A percentile compares a stretch with the other conserved stretches of the same genome.
phyloP scores from a whole-genome alignment of 2,113 vertebrate species.

The Tiliqua scincoides region DNA sequence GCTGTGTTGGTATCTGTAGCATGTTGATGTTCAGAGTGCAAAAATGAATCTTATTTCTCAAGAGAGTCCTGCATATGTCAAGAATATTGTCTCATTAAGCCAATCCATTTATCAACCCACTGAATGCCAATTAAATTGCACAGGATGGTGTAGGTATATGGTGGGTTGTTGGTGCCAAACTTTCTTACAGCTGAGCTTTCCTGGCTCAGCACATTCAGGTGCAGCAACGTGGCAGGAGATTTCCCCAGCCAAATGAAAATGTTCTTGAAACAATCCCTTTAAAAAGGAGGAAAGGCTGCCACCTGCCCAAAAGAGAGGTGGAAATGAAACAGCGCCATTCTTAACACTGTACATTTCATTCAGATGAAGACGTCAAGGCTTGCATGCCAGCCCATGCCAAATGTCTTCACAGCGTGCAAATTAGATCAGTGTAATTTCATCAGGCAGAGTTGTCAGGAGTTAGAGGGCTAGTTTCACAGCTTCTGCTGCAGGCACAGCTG shows the following conservation, averaged over 20 bases:
- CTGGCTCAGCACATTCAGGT: slow-evolving; percentile 77
- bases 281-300: slow-evolving; percentile 74
- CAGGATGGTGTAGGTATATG: slow-evolving; percentile 92
- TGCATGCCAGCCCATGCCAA: slow-evolving; percentile 79
- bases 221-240: slow-evolving; percentile 78
- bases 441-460: slow-evolving; percentile 76
- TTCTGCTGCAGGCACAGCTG: slow-evolving; percentile 77
- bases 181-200: slow-evolving; percentile 88
- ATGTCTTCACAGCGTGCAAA: slow-evolving; percentile 86
- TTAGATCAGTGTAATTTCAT: slow-evolving; percentile 90
- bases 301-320: slow-evolving; percentile 71
- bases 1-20: slow-evolving; percentile 87
- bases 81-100: slow-evolving; percentile 94
- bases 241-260: slow-evolving; percentile 79
- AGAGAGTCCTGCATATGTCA: slow-evolving; percentile 93
- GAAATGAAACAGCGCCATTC: slow-evolving; percentile 74
- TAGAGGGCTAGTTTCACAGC: slow-evolving; percentile 74
- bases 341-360: slow-evolving; percentile 77
- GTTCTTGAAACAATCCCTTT: slow-evolving; percentile 82
- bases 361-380: slow-evolving; percentile 86
- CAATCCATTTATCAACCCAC: slow-evolving; percentile 92
- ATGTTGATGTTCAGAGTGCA: slow-evolving; percentile 87
- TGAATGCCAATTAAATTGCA: slow-evolving; percentile 94
- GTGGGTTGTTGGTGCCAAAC: slow-evolving; percentile 84
- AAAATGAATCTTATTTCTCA: slow-evolving; percentile 89